Conservation (phyloP, 2,113 vertebrate species). For the Probosciger aterrimus region DNA sequence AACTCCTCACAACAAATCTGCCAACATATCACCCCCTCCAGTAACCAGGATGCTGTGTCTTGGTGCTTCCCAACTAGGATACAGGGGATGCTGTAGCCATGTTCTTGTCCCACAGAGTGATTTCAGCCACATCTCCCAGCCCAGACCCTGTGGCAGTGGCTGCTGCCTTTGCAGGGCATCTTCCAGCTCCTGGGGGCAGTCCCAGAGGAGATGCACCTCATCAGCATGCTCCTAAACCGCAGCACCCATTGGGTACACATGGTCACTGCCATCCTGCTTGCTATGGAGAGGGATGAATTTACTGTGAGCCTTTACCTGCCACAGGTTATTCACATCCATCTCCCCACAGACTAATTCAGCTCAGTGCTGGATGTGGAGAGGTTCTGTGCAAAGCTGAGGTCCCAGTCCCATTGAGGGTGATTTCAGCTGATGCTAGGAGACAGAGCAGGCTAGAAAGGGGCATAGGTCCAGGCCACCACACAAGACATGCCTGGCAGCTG, state of each 20-base stretch:
- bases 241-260: not conserved
- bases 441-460: not conserved
- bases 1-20: not conserved
- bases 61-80: not conserved
- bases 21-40: rapidly evolving
- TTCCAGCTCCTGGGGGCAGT: not conserved
- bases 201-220: not conserved
- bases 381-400: not conserved
- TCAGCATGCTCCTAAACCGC: not conserved
- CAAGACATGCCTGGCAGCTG: not conserved
- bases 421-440: not conserved
- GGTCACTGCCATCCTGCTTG: not conserved
- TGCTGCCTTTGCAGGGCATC: not conserved
- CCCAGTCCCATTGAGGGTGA: not conserved
- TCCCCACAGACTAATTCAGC: not conserved
- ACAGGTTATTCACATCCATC: not conserved
- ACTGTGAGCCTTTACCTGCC: rapidly evolving
- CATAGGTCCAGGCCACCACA: rapidly evolving
- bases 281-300: not conserved
- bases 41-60: not conserved
- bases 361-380: not conserved
- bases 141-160: not conserved
- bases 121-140: not conserved
- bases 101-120: not conserved
- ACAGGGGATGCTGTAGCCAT: not conserved